Evolutionary conservation across 2,888 invertebrate genomes (phyloP).

Genomic region (Tethea ocularis): DNA sequence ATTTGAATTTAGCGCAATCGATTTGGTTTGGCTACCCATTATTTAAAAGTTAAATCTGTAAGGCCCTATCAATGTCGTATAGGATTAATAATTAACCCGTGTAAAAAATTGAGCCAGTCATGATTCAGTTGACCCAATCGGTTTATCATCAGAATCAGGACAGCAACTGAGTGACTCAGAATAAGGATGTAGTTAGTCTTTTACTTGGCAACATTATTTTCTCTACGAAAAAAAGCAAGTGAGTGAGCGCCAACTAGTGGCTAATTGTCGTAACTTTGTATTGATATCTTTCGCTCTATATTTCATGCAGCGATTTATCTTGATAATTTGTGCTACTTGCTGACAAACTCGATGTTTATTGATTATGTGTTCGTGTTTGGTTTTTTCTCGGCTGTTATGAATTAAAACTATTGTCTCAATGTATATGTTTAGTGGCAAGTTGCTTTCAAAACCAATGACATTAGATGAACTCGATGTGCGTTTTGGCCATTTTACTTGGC

Average conservation of each 20-base stretch:
- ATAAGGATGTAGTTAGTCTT: too few species aligned
- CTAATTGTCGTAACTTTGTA: constrained; percentile 67
- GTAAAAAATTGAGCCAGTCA: too few species aligned
- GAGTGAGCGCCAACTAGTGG: constrained; percentile 69
- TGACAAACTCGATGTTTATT: constrained; percentile 64
- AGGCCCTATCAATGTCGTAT: too few species aligned
- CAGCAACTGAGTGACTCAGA: too few species aligned
- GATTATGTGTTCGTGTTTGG: constrained; percentile 71
- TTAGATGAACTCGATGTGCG: constrained; percentile 82
- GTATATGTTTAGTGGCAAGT: constrained; percentile 72
- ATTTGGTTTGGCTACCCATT: too few species aligned
- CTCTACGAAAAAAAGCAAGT: background rate
- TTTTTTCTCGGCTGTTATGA: constrained; percentile 51
- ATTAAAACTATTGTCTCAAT: constrained; percentile 67
- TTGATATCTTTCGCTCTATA: constrained; percentile 79
- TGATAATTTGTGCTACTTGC: constrained; percentile 72
- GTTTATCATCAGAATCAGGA: too few species aligned
- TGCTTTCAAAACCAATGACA: constrained; percentile 79
- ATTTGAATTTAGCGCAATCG: too few species aligned
- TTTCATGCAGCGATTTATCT: constrained; percentile 72
- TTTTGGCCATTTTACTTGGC: constrained; percentile 84
- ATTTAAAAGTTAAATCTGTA: too few species aligned
- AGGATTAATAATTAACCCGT: too few species aligned
- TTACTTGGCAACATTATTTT: background rate
- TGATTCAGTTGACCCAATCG: too few species aligned